Conservation (phyloP, 2,113 vertebrate genomes). For the Amia ocellicauda region DNA sequence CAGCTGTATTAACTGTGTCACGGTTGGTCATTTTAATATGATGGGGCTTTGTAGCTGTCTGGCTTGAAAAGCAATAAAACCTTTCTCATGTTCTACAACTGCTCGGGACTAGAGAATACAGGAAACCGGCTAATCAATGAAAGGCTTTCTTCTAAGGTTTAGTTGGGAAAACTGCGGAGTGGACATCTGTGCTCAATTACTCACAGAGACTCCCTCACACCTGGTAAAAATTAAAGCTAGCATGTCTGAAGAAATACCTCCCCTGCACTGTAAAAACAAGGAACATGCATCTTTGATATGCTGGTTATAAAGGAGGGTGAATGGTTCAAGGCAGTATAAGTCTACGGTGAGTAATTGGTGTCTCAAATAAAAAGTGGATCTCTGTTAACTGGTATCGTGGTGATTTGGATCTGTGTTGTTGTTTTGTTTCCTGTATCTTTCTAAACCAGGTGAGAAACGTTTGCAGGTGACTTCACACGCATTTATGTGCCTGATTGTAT, state of each 20-base stretch:
- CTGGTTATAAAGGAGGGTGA: conserved; percentile 38
- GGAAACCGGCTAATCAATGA: conserved; percentile 60
- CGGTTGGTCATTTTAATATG: too few relatives aligned
- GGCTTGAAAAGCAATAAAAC: too few relatives aligned
- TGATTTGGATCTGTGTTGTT: too few relatives aligned
- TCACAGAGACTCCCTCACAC: conserved; percentile 44
- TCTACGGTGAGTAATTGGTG: too few relatives aligned
- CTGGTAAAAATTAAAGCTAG: conserved; percentile 61
- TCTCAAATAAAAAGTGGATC: too few relatives aligned
- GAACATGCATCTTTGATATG: conserved; percentile 42
- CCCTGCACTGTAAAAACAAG: conserved; percentile 42
- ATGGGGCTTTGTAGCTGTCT: too few relatives aligned
- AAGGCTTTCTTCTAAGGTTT: conserved; percentile 52
- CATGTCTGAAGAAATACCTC: conserved; percentile 58
- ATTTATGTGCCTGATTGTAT: too few relatives aligned
- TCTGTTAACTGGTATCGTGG: too few relatives aligned
- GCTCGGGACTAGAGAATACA: conserved; percentile 43
- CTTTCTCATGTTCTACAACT: conserved; percentile 25
- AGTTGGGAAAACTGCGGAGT: conserved; percentile 30
- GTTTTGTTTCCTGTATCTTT: too few relatives aligned
- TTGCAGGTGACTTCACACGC: too few relatives aligned
- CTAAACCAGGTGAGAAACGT: too few relatives aligned
- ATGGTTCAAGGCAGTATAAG: conserved; percentile 38
- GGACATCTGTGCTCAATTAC: conserved; percentile 55
- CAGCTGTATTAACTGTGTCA: too few relatives aligned